Base-by-base conservation (phyloP, 2,888 invertebrate genomes). In the Cyclophora punctaria region DNA sequence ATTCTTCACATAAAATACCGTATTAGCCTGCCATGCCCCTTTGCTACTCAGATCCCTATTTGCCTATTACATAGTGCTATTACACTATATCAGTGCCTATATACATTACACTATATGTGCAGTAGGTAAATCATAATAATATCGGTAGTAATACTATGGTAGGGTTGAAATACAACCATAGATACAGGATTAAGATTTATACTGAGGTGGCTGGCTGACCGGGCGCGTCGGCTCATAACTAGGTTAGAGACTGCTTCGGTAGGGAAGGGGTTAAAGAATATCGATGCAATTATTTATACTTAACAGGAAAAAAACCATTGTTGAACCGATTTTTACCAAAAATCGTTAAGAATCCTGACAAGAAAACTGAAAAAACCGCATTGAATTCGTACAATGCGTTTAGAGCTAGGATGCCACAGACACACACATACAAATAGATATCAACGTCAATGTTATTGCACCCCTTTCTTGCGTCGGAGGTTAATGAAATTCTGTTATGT, bases 181-280 rank as follows among this genome's bases (percentile, higher is more conserved):
- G 56, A 55, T 49, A 47, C 47, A 35, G 56, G 49, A 58, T 51
- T 55, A 58, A 63, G 62, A 60, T 57, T 53, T 59, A 63, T 57
- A 58, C 46, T 52, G 57, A 55, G 50, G 64, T 64, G 58, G 59
- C 51, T 63, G 60, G 57, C 48, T 59, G 62, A 60, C 66, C 64
- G 58, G 20, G 20, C 20, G 57, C 48, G 62, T 62, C 59, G 49
- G 43, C 55, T 56, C 51, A 49, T 67, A 69, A 69, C 62, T 63
- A 53, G 63, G 67, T 68, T 68, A 67, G 59, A 42, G 56, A 41
- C 48, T 48, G 56, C 53, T 61, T 52, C 56, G 5, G 3, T 59
- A 61, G 64, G 56, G 66, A 46, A 58, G 62, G 48, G 44, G 20
- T 20, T 20, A 20, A 20, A 5, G 3, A 35, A 3, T 45, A n/a